Evolutionary conservation across 2,113 vertebrate genomes (phyloP).

Genomic region (Mirza zaza): DNA sequence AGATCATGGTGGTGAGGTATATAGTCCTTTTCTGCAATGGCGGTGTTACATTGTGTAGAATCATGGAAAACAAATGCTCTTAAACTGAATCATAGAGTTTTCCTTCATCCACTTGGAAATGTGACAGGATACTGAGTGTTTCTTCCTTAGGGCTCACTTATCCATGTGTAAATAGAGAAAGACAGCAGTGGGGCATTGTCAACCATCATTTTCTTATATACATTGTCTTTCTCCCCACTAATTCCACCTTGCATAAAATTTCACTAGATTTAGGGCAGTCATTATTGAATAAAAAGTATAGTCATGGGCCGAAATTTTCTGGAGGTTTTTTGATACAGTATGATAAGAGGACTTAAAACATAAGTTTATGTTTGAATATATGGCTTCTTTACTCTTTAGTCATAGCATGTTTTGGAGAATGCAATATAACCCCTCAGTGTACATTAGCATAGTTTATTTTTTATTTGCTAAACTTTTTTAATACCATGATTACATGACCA

Average conservation of each 20-base stretch:
- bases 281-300: neutral
- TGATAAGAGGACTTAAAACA: neutral
- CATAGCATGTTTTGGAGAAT: neutral
- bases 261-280: neutral
- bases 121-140: neutral
- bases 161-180: neutral
- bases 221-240: neutral
- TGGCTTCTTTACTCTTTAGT: neutral
- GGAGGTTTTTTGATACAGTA: neutral
- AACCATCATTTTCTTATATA: neutral
- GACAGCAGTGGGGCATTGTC: neutral
- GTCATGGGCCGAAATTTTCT: neutral
- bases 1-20: neutral
- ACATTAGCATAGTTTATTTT: neutral
- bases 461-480: neutral
- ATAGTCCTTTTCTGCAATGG: neutral
- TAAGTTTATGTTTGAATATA: neutral
- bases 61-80: neutral
- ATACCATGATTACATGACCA: neutral
- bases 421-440: neutral
- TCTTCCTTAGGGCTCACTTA: neutral
- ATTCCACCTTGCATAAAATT: neutral
- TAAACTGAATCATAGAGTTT: neutral
- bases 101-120: neutral
- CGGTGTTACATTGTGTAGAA: neutral